phyloP scores from a whole-genome alignment of 2,113 vertebrate species.

The Rhea americana region DNA sequence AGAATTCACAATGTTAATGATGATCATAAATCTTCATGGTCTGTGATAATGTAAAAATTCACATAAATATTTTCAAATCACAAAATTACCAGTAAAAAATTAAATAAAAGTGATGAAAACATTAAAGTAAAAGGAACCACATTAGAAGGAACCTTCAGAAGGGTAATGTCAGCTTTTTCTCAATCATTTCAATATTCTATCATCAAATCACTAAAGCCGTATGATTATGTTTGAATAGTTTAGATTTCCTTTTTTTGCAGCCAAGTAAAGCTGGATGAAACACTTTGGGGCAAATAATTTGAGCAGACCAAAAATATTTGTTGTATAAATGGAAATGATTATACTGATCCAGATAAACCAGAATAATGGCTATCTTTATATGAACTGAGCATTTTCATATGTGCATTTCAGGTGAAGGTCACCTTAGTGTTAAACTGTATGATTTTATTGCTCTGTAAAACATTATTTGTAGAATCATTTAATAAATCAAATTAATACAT shows the following conservation, averaged over 20 bases:
- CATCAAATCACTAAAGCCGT: not conserved
- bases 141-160: not conserved
- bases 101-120: not conserved
- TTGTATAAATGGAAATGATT: not conserved
- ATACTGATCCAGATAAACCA: not conserved
- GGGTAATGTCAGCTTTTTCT: not conserved
- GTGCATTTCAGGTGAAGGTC: slow-evolving; percentile 23
- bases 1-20: not conserved
- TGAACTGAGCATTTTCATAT: not conserved
- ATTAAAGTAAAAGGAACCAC: not conserved
- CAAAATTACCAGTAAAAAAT: not conserved
- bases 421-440: slow-evolving; percentile 13
- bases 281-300: not conserved
- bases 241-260: not conserved
- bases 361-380: not conserved
- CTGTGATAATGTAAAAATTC: not conserved
- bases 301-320: not conserved
- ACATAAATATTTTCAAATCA: not conserved
- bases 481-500: slow-evolving; percentile 49
- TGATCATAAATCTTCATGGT: not conserved
- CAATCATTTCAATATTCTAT: not conserved
- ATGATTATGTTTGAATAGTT: not conserved
- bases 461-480: slow-evolving; percentile 27
- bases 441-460: slow-evolving; percentile 46
- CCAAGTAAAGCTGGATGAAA: not conserved